phyloP scores from a whole-genome alignment of 2,797 vertebrate genomes.

The Pampus argenteus region DNA sequence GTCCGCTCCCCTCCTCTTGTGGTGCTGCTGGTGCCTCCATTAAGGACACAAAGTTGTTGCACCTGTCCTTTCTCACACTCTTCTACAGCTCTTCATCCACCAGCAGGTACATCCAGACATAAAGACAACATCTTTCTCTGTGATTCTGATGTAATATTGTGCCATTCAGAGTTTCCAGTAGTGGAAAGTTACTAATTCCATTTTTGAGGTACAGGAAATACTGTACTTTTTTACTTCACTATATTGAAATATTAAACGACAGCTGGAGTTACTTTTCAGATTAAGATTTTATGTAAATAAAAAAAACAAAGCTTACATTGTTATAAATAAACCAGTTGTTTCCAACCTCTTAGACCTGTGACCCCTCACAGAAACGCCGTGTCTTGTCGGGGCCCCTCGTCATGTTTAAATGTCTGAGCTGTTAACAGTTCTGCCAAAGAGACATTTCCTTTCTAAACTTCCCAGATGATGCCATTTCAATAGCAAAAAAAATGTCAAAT shows the following conservation, averaged over 20 bases:
- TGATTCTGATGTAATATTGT: conserved; percentile 11
- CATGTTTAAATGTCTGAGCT: no score
- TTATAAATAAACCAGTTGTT: not conserved
- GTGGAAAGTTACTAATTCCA: not conserved
- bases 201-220: not conserved
- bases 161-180: no score
- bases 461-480: no score
- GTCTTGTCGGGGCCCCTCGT: no score
- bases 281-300: not conserved
- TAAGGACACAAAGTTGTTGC: not conserved
- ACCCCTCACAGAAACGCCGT: no score
- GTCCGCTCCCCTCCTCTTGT: conserved; percentile 13
- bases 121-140: conserved; percentile 5
- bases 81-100: no score
- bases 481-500: no score
- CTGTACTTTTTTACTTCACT: not conserved
- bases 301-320: not conserved
- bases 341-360: no score
- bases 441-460: no score
- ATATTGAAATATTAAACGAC: not conserved
- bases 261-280: not conserved
- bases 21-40: conserved; percentile 2
- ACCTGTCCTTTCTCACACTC: not conserved
- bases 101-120: not conserved
- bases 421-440: no score